Evolutionary conservation across 2,888 invertebrate species (phyloP).

Genomic region (Chesias legatella): DNA sequence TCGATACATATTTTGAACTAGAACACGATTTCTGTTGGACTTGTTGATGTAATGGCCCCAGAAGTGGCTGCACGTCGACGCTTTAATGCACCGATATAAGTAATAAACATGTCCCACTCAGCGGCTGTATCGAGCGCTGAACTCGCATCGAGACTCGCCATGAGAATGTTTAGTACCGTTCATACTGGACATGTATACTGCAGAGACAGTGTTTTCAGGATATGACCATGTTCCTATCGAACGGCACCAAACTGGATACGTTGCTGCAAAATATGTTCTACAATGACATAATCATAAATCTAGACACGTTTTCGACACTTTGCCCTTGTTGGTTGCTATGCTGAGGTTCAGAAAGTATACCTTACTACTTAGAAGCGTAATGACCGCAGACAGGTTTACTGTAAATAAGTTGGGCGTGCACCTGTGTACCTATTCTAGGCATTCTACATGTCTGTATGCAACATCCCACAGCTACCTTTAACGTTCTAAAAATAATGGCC

Average conservation of each 20-base stretch:
- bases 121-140: slow-evolving; percentile 19
- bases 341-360: slow-evolving; percentile 8
- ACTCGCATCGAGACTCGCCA: slow-evolving; percentile 19
- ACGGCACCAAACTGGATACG: no score
- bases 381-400: slow-evolving; percentile 15
- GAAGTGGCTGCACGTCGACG: slow-evolving; percentile 33
- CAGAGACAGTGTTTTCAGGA: slow-evolving; percentile 9
- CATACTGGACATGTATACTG: not conserved
- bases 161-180: not conserved
- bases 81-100: slow-evolving; percentile 34
- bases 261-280: no score
- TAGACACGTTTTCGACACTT: no score
- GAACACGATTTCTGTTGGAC: slow-evolving; percentile 38
- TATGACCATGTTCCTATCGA: slow-evolving; percentile 3
- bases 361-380: slow-evolving; percentile 16
- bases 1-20: slow-evolving; percentile 31
- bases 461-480: not conserved
- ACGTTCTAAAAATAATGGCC: slow-evolving; percentile 16
- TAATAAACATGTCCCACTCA: slow-evolving; percentile 31
- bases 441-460: no score
- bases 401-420: slow-evolving; percentile 12
- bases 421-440: no score
- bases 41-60: slow-evolving; percentile 40
- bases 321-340: slow-evolving; percentile 12
- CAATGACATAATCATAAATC: no score